phyloP scores from a whole-genome alignment of 2,888 invertebrate species.

The Operophtera brumata region DNA sequence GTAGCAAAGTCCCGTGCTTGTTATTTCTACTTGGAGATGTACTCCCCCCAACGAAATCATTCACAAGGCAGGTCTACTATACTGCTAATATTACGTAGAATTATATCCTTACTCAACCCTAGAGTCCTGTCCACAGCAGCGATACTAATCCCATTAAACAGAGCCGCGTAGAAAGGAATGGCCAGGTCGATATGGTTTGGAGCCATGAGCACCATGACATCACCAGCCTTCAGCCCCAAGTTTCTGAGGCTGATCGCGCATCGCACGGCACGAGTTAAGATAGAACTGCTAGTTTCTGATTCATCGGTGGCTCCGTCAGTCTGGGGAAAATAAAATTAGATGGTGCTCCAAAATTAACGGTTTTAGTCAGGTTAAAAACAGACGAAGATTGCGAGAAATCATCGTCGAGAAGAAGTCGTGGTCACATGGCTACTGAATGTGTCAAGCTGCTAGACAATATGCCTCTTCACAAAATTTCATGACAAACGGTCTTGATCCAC shows the following conservation, averaged over 20 bases:
- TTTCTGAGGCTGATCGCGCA: constrained; percentile 64
- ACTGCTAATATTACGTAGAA: neutral
- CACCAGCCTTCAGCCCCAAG: constrained; percentile 59
- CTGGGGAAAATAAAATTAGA: constrained; percentile 37
- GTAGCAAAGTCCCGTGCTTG: no score
- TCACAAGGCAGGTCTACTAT: no score
- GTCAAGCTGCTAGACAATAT: no score
- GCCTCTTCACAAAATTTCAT: no score
- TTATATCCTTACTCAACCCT: constrained; percentile 46
- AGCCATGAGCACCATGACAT: constrained; percentile 70
- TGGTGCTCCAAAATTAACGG: no score
- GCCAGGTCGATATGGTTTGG: constrained; percentile 68
- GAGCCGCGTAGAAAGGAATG: constrained; percentile 70
- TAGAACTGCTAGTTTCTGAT: constrained; percentile 61
- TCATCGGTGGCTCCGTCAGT: constrained; percentile 67
- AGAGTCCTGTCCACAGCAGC: constrained; percentile 57
- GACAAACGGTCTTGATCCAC: no score
- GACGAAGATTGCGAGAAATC: no score
- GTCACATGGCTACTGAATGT: no score
- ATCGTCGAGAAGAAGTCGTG: no score
- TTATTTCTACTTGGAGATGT: no score
- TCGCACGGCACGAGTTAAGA: constrained; percentile 57
- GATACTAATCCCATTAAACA: constrained; percentile 64
- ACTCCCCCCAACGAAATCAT: no score
- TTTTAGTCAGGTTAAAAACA: no score